Base-by-base conservation (phyloP, 2,113 vertebrate species). In the Megaceryle maxima region DNA sequence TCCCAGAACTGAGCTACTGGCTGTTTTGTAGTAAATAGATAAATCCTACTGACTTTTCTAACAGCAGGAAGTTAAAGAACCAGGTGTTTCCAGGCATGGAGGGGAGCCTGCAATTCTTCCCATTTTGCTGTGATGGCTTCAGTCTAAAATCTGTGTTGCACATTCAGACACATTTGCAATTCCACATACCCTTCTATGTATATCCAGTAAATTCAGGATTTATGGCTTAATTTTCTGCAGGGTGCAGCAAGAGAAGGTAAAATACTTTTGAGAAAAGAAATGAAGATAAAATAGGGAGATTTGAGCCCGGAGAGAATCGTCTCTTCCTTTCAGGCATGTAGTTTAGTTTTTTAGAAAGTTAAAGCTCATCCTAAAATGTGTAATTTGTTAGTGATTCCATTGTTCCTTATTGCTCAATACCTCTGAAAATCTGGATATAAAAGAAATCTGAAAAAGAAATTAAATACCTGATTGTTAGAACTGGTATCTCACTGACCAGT, bases 191-290 rank as follows among this genome's bases (percentile, higher is more conserved):
- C 5, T 87, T 79, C 77, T 46, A n/a, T 39, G 74, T 60, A 53
- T 3, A 56, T 24, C 10, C 15, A 66, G 39, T 56, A 90, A 79
- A 64, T 57, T 76, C 78, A 79, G 76, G 75, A 89, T 93, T 87
- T 91, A 84, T 93, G 88, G 55, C 44, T 88, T 95, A 66, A 85
- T 95, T 88, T 94, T 90, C 70, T 88, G 25, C 51, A 82, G 53
- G 53, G 60, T 68, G 33, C 51, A 50, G 50, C 17, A 82, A 51
- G 39, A 78, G 48, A 56, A 79, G 50, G 82, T 48, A 76, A 90
- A 91, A 79, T 43, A 48, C 41, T 75, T 75, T 17, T 43, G 25
- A 72, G 69, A 43, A 51, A 79, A 76, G 60, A 66, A 87, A 92
- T 74, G 46, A 89, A 91, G 84, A 88, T 67, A 56, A 63, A 94